Conservation (phyloP, 1,140 invertebrate species). For the Drosophila malerkotliana region DNA sequence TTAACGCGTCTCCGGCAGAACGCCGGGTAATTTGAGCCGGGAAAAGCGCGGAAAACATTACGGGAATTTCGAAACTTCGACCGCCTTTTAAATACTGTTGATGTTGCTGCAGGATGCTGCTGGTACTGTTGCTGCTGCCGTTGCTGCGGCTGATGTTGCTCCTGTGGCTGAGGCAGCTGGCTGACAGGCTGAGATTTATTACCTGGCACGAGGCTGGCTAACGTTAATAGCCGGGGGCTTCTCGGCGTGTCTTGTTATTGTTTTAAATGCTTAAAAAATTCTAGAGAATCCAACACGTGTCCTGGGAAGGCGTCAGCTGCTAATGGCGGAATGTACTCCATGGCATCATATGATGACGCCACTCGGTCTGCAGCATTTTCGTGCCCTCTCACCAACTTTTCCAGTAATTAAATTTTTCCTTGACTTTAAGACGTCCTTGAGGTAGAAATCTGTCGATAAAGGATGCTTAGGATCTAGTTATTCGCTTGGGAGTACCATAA, state of each 20-base stretch:
- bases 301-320: conserved; percentile 48
- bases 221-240: conserved; percentile 60
- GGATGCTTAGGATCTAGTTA: background rate
- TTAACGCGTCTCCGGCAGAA: conserved; percentile 39
- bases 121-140: background rate
- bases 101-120: conserved; percentile 12
- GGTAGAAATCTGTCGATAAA: conserved; percentile 15
- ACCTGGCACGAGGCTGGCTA: conserved; percentile 52
- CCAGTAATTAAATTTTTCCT: conserved; percentile 64
- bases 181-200: conserved; percentile 76
- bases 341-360: conserved; percentile 54
- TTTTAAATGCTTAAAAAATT: conserved; percentile 63
- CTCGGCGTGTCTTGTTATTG: conserved; percentile 49
- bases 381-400: conserved; percentile 10
- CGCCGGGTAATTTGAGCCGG: conserved; percentile 52
- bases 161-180: conserved; percentile 38
- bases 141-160: conserved; percentile 13
- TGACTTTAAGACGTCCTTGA: conserved; percentile 66
- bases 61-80: conserved; percentile 23
- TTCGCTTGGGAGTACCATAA: background rate
- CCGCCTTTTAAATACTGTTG: conserved; percentile 44
- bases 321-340: conserved; percentile 53
- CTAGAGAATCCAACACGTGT: conserved; percentile 51
- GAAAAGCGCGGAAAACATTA: conserved; percentile 8
- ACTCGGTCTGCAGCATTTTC: conserved; percentile 1